These are phyloP conservation scores for Episyrphus balteatus DNA, from an alignment of 1,140 invertebrate species.

Conservation along the genomic window DNA sequence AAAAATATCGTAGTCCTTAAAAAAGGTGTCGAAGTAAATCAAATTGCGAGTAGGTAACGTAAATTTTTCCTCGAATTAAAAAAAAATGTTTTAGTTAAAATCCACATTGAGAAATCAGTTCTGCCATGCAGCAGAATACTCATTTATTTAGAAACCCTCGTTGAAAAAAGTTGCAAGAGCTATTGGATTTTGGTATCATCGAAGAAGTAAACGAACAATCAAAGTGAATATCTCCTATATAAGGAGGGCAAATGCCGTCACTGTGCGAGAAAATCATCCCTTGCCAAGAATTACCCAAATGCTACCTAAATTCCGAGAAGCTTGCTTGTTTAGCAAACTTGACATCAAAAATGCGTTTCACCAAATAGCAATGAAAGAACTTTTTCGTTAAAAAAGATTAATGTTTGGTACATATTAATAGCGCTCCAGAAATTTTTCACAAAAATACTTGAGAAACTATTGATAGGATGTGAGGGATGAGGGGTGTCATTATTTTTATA, in stretches of 20 bases:
- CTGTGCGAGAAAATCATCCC: conserved; percentile 17
- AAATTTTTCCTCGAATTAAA: too few relatives aligned
- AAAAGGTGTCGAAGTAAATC: too few relatives aligned
- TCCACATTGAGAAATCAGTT: too few relatives aligned
- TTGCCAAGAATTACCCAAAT: conserved; percentile 17
- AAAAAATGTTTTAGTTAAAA: too few relatives aligned
- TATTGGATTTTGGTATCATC: too few relatives aligned
- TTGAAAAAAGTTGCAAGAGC: too few relatives aligned
- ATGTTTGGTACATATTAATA: conserved; percentile 10
- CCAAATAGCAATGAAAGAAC: conserved; percentile 15
- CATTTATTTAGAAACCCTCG: too few relatives aligned
- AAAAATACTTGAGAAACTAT: conserved; percentile 10
- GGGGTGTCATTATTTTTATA: not conserved
- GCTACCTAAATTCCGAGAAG: conserved; percentile 12
- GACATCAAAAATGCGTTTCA: conserved; percentile 21
- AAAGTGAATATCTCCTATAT: too few relatives aligned
- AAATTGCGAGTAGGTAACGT: too few relatives aligned
- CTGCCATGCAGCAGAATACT: too few relatives aligned
- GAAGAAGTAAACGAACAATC: too few relatives aligned
- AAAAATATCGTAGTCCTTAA: too few relatives aligned
- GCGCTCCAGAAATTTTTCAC: conserved; percentile 18
- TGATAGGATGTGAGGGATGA: conserved; percentile 10
- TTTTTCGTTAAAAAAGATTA: conserved; percentile 18
- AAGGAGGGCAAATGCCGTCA: conserved; percentile 16
- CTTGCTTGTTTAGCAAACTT: conserved; percentile 17